phyloP scores from a whole-genome alignment of 2,888 invertebrate genomes.

The Heliconius cydno region DNA sequence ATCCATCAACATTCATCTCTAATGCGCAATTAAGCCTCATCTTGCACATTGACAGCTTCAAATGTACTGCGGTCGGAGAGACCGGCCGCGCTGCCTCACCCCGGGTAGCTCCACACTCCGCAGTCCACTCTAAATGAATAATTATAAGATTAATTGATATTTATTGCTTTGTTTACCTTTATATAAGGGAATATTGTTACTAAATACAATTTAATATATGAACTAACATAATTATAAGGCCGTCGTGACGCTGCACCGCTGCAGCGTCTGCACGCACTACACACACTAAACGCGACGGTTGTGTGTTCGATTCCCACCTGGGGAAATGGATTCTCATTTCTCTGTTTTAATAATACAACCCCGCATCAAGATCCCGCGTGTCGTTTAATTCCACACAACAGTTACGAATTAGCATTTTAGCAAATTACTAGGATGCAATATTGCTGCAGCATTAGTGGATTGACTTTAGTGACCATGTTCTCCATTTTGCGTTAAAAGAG shows the following conservation, averaged over 20 bases:
- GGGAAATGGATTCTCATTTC: neutral
- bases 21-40: constrained; percentile 11
- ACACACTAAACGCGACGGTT: neutral
- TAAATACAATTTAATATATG: neutral
- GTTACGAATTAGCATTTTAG: neutral
- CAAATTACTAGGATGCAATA: too few relatives aligned
- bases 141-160: neutral
- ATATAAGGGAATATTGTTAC: neutral
- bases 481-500: neutral
- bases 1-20: constrained; percentile 10
- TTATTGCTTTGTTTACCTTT: neutral
- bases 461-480: too few relatives aligned
- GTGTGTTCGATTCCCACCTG: neutral
- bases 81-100: neutral
- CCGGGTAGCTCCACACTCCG: too few relatives aligned
- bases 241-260: neutral
- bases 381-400: too few relatives aligned
- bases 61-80: constrained; percentile 20
- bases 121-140: neutral
- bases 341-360: neutral
- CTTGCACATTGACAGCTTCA: constrained; percentile 20
- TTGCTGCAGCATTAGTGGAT: neutral
- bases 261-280: too few relatives aligned
- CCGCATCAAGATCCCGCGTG: neutral
- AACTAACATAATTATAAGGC: neutral